Evolutionary conservation across 2,888 invertebrate genomes (phyloP).

Genomic region (Fragum fragum): DNA sequence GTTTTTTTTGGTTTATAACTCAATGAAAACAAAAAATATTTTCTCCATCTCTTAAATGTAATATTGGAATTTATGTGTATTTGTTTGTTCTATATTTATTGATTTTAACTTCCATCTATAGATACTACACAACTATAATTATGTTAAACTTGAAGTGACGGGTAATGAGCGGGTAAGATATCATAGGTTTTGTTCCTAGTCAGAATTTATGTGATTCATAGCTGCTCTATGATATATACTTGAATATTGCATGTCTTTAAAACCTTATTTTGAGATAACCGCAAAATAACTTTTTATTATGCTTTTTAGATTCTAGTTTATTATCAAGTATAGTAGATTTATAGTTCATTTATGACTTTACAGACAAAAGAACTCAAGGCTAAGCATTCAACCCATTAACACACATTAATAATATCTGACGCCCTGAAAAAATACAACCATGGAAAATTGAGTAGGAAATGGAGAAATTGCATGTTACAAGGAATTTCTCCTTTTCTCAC

Average conservation of each 20-base stretch:
- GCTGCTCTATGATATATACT: neutral
- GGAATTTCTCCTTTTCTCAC: too few species aligned
- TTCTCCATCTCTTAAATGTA: neutral
- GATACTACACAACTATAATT: slow-evolving; percentile 37
- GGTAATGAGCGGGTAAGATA: slow-evolving; percentile 46
- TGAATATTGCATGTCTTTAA: neutral
- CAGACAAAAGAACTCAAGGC: too few species aligned
- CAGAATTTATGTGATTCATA: neutral
- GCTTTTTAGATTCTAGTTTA: neutral
- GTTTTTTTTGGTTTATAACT: too few species aligned
- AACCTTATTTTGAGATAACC: neutral
- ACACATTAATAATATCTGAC: too few species aligned
- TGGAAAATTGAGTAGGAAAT: too few species aligned
- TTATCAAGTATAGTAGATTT: too few species aligned
- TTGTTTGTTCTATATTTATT: neutral
- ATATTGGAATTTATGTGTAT: neutral
- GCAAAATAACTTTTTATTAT: neutral
- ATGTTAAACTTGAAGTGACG: slow-evolving; percentile 63
- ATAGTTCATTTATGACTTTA: too few species aligned
- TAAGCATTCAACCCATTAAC: too few species aligned
- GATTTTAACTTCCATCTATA: neutral
- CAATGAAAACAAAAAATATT: neutral
- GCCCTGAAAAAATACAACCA: too few species aligned
- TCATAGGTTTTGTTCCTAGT: neutral
- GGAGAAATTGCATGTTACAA: too few species aligned